These are phyloP conservation scores for Peromyscus leucopus DNA, from an alignment of 2,113 vertebrate genomes.

Conservation along the genomic window DNA sequence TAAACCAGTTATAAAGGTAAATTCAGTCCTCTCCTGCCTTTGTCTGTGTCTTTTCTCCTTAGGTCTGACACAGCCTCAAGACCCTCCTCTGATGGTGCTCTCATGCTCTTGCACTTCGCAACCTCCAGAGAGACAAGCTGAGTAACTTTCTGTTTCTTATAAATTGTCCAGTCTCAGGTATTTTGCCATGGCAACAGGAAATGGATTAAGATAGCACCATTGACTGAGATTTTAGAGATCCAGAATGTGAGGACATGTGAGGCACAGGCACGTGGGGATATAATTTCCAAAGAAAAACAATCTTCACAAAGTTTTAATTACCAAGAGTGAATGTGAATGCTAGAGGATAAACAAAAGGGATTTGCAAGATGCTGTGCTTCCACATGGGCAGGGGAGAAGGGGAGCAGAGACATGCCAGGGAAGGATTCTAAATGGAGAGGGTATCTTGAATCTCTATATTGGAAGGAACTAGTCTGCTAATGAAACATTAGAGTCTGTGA, in stretches of 20 bases:
- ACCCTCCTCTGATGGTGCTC: no score
- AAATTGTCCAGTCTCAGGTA: neutral
- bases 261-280: neutral
- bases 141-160: neutral
- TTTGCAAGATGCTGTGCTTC: neutral
- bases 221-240: neutral
- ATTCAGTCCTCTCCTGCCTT: no score
- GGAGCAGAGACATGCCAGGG: neutral
- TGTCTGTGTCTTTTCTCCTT: neutral
- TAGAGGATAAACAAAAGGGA: neutral
- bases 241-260: neutral
- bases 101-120: neutral
- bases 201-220: neutral
- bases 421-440: neutral
- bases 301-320: neutral
- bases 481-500: neutral
- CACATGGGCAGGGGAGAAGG: no score
- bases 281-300: neutral
- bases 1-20: neutral
- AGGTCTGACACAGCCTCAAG: neutral
- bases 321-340: neutral
- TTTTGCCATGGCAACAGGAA: neutral
- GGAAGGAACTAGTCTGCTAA: slow-evolving; percentile 26
- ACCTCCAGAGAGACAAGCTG: neutral
- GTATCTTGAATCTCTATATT: neutral